These are phyloP conservation scores for Falco rusticolus DNA, from an alignment of 2,797 vertebrate species.

Conservation along the genomic window DNA sequence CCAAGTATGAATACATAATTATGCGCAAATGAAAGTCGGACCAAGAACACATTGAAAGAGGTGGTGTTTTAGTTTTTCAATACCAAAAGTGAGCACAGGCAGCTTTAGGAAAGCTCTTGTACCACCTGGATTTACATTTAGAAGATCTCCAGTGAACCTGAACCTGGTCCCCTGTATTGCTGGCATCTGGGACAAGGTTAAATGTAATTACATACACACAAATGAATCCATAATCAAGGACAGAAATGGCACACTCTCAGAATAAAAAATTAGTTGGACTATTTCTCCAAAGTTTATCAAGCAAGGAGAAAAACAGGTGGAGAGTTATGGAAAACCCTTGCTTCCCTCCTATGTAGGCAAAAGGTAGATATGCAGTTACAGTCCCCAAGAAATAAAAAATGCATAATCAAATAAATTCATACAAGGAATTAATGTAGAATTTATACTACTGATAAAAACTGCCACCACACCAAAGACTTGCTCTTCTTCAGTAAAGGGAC, in stretches of 20 bases:
- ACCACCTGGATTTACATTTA: background rate
- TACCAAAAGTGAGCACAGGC: background rate
- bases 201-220: background rate
- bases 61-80: background rate
- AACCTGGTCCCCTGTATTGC: background rate
- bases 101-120: background rate
- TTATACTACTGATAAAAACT: background rate
- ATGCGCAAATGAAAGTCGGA: background rate
- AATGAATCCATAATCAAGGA: background rate
- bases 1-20: background rate
- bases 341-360: background rate
- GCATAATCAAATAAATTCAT: background rate
- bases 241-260: background rate
- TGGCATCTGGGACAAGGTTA: background rate
- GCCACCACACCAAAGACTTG: background rate
- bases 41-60: background rate
- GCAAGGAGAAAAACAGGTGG: background rate
- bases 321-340: background rate
- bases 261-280: background rate
- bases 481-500: background rate
- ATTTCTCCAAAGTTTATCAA: background rate
- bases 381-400: background rate
- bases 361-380: background rate
- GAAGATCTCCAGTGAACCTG: background rate
- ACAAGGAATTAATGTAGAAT: background rate